Evolutionary conservation across 2,113 vertebrate genomes (phyloP).

Genomic region (Cavia porcellus): DNA sequence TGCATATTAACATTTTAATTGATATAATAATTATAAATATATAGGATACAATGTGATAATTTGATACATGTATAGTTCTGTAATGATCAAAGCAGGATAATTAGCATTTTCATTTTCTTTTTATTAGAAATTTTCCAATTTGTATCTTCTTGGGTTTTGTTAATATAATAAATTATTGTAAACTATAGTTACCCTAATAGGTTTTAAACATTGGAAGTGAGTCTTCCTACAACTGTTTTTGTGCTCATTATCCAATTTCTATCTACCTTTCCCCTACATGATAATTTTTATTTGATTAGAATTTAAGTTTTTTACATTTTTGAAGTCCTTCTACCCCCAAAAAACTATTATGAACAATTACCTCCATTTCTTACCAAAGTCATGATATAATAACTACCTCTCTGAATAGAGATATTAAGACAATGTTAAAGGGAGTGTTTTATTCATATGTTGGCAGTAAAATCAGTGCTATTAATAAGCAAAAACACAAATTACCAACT

Average conservation of each 20-base stretch:
- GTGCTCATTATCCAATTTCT: background rate
- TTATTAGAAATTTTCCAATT: background rate
- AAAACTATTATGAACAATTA: conserved; percentile 52
- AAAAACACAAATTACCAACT: conserved; percentile 60
- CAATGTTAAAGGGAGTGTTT: conserved; percentile 54
- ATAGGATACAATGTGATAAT: background rate
- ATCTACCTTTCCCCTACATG: background rate
- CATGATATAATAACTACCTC: conserved; percentile 58
- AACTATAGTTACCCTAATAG: background rate
- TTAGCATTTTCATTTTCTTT: background rate
- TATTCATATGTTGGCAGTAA: conserved; percentile 54
- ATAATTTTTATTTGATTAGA: conserved; percentile 31
- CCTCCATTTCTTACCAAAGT: conserved; percentile 49
- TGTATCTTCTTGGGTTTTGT: background rate
- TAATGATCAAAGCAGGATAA: background rate
- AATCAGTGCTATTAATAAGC: conserved; percentile 23
- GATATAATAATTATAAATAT: background rate
- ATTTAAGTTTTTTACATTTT: conserved; percentile 37
- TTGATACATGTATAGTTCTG: background rate
- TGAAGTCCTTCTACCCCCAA: conserved; percentile 47
- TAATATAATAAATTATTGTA: background rate
- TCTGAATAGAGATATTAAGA: conserved; percentile 51
- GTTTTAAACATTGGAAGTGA: background rate
- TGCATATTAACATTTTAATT: background rate
- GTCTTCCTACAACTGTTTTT: background rate